Percentiles rank a stretch among this genome's conserved stretches.
phyloP scores from a whole-genome alignment of 2,113 vertebrate species.

The Campylomormyrus numenius region DNA sequence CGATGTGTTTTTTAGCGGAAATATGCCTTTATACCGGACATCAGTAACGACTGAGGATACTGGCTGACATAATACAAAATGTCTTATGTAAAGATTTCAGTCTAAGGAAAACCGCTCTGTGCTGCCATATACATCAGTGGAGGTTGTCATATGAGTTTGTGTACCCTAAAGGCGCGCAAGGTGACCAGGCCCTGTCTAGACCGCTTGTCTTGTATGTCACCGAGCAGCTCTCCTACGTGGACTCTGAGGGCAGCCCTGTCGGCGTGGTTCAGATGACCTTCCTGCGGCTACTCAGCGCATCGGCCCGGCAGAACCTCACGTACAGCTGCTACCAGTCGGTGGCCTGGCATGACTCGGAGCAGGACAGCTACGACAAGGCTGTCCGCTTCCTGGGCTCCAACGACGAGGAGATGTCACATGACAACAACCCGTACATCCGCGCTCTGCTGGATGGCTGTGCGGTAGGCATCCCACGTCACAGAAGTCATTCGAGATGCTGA shows the following conservation, averaged over 20 bases:
- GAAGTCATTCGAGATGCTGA: too few relatives aligned
- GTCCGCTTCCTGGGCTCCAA: constrained; percentile 81
- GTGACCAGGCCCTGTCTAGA: background rate
- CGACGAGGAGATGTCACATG: constrained; percentile 84
- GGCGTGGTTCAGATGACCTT: constrained; percentile 92
- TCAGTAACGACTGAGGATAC: background rate
- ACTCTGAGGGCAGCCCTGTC: constrained; percentile 72
- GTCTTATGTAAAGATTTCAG: background rate
- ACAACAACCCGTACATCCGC: constrained; percentile 80
- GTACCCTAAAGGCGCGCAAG: background rate
- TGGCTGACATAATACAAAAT: background rate
- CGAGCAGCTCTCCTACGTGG: constrained; percentile 79
- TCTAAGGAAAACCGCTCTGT: background rate
- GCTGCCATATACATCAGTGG: background rate
- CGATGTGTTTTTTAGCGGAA: background rate
- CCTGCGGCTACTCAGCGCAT: constrained; percentile 83
- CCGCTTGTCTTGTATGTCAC: background rate
- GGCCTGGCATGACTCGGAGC: constrained; percentile 75
- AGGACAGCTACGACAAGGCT: constrained; percentile 69
- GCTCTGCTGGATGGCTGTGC: constrained; percentile 80
- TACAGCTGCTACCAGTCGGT: constrained; percentile 87
- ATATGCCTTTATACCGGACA: background rate
- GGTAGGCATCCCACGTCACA: constrained; percentile 57
- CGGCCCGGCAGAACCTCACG: constrained; percentile 85
- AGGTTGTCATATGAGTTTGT: background rate